A percentile compares a stretch with the other conserved stretches of the same genome.
Conservation (phyloP, 2,888 invertebrate species). For the Clitarchus hookeri region DNA sequence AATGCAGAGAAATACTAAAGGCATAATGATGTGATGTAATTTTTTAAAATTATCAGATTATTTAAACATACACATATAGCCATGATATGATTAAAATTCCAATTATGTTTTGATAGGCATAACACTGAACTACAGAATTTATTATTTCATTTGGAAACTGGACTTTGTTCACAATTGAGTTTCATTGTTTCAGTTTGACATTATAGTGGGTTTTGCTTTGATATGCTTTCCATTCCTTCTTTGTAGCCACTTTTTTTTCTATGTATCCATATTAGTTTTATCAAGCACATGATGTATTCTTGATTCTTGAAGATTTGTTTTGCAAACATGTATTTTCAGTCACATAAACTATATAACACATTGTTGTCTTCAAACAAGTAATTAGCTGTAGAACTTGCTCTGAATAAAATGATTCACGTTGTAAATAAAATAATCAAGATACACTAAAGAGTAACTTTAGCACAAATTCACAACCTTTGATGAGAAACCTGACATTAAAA, state of each 20-base stretch:
- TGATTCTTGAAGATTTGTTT: not conserved
- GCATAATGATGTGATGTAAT: not conserved
- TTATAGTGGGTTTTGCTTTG: not conserved
- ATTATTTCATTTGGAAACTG: not conserved
- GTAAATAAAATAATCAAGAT: not conserved
- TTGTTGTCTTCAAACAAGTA: not conserved
- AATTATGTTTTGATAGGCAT: not conserved
- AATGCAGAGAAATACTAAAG: not conserved
- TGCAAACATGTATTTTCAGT: not conserved
- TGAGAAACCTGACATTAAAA: not conserved
- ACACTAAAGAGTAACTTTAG: not conserved
- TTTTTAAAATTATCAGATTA: not conserved
- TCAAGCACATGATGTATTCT: not conserved
- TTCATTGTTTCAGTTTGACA: not conserved
- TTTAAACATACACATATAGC: not conserved
- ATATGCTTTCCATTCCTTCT: constrained; percentile 4
- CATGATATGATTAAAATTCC: not conserved
- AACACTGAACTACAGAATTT: not conserved
- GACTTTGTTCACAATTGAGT: not conserved
- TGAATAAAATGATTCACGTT: not conserved
- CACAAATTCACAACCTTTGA: not conserved
- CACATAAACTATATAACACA: not conserved
- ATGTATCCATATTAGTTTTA: not conserved
- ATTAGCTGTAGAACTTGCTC: not conserved
- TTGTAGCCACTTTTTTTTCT: not conserved